Base-by-base conservation (phyloP, 2,888 invertebrate genomes). In the Monoplex corrugatus region DNA sequence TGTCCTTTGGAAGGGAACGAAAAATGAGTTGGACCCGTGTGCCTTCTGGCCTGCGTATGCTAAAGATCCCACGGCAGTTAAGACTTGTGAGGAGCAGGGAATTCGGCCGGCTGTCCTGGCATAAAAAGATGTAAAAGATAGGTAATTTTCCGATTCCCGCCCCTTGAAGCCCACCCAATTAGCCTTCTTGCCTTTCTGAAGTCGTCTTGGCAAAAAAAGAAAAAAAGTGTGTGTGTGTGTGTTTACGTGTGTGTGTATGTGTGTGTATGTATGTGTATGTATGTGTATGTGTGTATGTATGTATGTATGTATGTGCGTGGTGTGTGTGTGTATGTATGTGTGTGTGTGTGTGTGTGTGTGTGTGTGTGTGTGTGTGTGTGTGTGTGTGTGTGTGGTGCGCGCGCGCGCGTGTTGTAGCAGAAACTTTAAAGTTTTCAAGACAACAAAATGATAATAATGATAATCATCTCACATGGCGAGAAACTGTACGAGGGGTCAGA, bases 271-370 rank as follows among this genome's bases (percentile, higher is more conserved):
- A 28, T 82, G 43, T 28, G 43, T 82, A 28, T 40, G 5, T 38
- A 23, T 13, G 38, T 38, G 38, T 38, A 3, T 38, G 6, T 38
- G 35, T 3, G 38, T 32, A 2, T 82, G 43, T 35, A 19, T 45
- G 19, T 35, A 35, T 75, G 72, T 75, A 35, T 32, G 72, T 75
- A 35, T 75, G 72, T 75, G 35, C 10, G 6, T 75, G 68, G 5
- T n/a, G 5, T 5, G n/a, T 5, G 72, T 78, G 78, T 78, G 78
- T 78, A 40, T 78, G 78, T 78, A 40, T 78, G 78, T 78, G 78
- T 78, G 78, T 78, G 78, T 78, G 78, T 78, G 78, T 78, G 78
- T 78, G 78, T 78, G 78, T 40, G 78, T 78, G 78, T 40, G 78
- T 40, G 78, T 28, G 78, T 40, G 78, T 13, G 78, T 40, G 78